These are phyloP conservation scores for Lasioglossum lativentre DNA, from an alignment of 2,888 invertebrate genomes.

Conservation along the genomic window DNA sequence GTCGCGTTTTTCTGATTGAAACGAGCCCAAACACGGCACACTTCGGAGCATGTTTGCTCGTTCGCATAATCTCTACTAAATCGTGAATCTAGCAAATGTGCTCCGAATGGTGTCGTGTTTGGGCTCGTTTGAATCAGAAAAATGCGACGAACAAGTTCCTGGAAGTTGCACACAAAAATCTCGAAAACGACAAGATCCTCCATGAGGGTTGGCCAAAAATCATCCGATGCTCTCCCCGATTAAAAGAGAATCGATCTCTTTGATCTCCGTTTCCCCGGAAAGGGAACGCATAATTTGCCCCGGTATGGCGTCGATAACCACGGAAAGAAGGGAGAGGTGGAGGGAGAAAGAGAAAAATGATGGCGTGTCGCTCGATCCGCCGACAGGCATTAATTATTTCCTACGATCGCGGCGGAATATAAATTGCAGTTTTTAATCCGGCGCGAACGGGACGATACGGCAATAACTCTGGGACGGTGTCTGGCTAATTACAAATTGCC, in stretches of 20 bases:
- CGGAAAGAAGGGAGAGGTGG: neutral
- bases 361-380: constrained; percentile 7
- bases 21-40: neutral
- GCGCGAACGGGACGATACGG: constrained; percentile 24
- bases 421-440: constrained; percentile 47
- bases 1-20: neutral
- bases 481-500: constrained; percentile 35
- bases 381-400: constrained; percentile 13
- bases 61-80: neutral
- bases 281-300: neutral
- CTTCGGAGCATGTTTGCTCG: neutral
- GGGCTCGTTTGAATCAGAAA: neutral
- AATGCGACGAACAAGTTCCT: neutral
- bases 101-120: too few species aligned
- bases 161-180: neutral
- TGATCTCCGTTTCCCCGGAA: neutral
- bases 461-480: constrained; percentile 33
- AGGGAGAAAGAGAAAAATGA: neutral
- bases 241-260: neutral
- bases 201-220: neutral
- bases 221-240: neutral
- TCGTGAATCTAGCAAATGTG: too few species aligned
- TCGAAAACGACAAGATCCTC: fast-evolving
- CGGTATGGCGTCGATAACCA: neutral
- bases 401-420: constrained; percentile 22